Percentiles rank a stretch among this genome's conserved stretches.
phyloP scores from a whole-genome alignment of 2,888 invertebrate genomes.

The Plemyria rubiginata region DNA sequence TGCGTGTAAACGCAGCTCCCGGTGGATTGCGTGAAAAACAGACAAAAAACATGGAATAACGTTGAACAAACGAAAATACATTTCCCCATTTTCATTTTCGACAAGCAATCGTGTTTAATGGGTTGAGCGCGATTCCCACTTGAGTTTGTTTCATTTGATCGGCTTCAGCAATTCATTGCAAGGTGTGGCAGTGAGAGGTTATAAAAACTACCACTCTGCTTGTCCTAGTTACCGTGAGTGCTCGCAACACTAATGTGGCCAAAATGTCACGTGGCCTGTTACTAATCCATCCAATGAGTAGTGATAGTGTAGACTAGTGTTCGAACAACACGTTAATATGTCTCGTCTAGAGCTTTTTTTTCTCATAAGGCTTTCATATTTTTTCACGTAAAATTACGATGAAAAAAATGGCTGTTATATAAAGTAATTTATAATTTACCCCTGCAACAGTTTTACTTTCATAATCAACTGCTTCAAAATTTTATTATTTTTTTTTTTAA shows the following conservation, averaged over 20 bases:
- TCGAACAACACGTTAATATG: neutral
- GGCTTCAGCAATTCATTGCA: slow-evolving; percentile 63
- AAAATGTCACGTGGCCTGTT: slow-evolving; percentile 6
- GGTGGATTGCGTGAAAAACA: slow-evolving; percentile 75
- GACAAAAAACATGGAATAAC: slow-evolving; percentile 69
- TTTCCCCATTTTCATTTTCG: slow-evolving; percentile 79
- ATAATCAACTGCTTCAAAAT: no score
- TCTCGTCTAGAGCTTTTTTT: no score
- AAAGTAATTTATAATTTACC: no score
- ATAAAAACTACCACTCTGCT: slow-evolving; percentile 41
- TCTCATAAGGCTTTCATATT: neutral
- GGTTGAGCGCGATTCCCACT: slow-evolving; percentile 79
- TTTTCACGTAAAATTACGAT: no score
- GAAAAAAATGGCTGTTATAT: no score
- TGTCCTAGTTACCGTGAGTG: slow-evolving; percentile 22
- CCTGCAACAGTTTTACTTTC: no score
- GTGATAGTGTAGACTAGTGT: no score
- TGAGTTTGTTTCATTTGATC: slow-evolving; percentile 78
- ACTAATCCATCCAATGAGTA: neutral
- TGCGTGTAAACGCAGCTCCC: slow-evolving; percentile 73
- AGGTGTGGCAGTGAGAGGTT: slow-evolving; percentile 52
- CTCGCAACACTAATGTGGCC: neutral
- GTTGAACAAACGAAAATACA: slow-evolving; percentile 76
- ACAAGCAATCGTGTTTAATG: slow-evolving; percentile 81
- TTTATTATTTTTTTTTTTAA: no score